phyloP scores from a whole-genome alignment of 2,797 vertebrate species.

The Amblyopsis hoosieri region DNA sequence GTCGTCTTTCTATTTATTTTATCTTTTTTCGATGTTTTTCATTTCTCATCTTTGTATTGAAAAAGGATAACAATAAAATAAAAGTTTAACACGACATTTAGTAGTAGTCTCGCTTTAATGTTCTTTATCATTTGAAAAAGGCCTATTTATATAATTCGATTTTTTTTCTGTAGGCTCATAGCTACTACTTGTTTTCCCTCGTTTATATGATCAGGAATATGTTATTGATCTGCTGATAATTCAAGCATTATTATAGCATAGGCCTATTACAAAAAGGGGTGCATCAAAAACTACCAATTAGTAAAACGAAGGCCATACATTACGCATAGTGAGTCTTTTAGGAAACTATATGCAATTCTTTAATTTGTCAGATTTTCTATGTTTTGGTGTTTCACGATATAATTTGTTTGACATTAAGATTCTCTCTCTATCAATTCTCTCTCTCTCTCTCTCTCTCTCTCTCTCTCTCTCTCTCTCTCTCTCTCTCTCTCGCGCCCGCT shows the following conservation, averaged over 20 bases:
- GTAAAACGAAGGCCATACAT: too few species aligned
- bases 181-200: neutral
- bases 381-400: too few species aligned
- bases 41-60: neutral
- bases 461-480: constrained; percentile 4
- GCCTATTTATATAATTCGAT: neutral
- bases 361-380: too few species aligned
- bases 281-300: too few species aligned
- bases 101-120: neutral
- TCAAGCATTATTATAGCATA: constrained; percentile 18
- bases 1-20: constrained; percentile 14
- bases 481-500: neutral
- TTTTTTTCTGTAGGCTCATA: neutral
- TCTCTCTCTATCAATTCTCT: neutral
- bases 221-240: constrained; percentile 25
- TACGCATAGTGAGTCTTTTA: too few species aligned
- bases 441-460: too few species aligned
- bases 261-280: too few species aligned
- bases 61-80: constrained; percentile 2
- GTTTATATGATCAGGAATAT: neutral
- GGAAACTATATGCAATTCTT: too few species aligned
- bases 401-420: too few species aligned
- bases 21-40: neutral
- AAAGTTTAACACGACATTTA: constrained; percentile 8
- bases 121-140: constrained; percentile 4